Conservation (phyloP, 2,888 invertebrate genomes). For the Uloborus plumipes region DNA sequence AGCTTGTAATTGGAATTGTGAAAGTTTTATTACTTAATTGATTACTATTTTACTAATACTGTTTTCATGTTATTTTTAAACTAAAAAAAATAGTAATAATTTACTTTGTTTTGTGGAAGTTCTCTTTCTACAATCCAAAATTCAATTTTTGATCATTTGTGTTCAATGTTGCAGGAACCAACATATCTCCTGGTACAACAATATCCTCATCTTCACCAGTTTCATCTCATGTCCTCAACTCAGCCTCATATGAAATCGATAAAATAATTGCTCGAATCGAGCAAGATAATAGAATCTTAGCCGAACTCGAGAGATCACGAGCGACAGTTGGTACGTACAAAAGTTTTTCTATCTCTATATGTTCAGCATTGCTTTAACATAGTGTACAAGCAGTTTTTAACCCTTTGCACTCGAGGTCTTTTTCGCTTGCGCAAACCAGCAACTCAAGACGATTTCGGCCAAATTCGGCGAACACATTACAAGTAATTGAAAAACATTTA, state of each 20-base stretch:
- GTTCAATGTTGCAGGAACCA: conserved; percentile 24
- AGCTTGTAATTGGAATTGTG: no score
- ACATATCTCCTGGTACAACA: conserved; percentile 57
- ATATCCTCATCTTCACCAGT: conserved; percentile 56
- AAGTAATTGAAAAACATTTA: no score
- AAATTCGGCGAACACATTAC: no score
- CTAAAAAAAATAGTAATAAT: no score
- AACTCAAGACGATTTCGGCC: no score
- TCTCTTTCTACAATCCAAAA: neutral
- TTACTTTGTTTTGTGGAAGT: no score
- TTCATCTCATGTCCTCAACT: conserved; percentile 45
- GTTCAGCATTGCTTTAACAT: no score
- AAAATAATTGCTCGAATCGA: conserved; percentile 63
- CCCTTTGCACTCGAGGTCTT: no score
- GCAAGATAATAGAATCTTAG: conserved; percentile 63
- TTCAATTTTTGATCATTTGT: neutral
- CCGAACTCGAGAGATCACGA: conserved; percentile 57
- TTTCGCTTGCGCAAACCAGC: no score
- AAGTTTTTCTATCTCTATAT: neutral
- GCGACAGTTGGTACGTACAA: conserved; percentile 53
- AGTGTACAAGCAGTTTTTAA: no score
- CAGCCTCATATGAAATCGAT: conserved; percentile 62
- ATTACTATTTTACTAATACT: neutral
- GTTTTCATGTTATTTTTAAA: no score
- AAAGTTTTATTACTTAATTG: no score